These are phyloP conservation scores for Eupithecia inturbata DNA, from an alignment of 2,888 invertebrate genomes.

Conservation along the genomic window DNA sequence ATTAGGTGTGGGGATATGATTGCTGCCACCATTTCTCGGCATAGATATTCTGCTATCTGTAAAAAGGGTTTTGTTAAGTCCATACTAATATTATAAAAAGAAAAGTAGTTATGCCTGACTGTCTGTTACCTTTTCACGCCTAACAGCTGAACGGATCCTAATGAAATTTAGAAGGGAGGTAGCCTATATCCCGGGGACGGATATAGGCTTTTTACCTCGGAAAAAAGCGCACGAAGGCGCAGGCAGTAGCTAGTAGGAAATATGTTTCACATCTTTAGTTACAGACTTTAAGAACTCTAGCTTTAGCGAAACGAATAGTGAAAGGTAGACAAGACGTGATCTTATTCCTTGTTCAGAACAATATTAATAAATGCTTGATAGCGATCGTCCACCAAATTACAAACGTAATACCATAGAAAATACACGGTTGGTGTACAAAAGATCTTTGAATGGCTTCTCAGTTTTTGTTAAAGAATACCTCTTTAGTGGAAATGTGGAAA, in stretches of 20 bases:
- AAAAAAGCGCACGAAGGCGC: too few species aligned
- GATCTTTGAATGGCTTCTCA: background rate
- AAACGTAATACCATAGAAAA: background rate
- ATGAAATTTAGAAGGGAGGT: too few species aligned
- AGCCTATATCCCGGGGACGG: too few species aligned
- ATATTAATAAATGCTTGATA: background rate
- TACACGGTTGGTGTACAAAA: background rate
- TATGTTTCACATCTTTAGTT: background rate
- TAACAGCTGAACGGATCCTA: too few species aligned
- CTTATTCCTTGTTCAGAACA: background rate
- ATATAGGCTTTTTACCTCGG: too few species aligned
- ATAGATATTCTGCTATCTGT: constrained; percentile 86
- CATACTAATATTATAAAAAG: background rate
- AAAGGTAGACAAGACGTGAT: background rate
- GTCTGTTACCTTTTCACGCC: too few species aligned
- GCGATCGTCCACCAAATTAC: background rate
- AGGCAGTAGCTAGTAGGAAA: too few species aligned
- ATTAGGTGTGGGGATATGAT: constrained; percentile 79
- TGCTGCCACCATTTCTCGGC: constrained; percentile 85
- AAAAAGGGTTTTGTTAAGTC: background rate
- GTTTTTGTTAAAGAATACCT: constrained; percentile 62
- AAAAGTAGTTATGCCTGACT: too few species aligned
- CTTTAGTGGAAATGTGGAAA: constrained; percentile 74
- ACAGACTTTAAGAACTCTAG: background rate
- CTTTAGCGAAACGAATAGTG: background rate